These are phyloP conservation scores for Heterohyrax brucei DNA, from an alignment of 2,797 vertebrate species.

Conservation along the genomic window DNA sequence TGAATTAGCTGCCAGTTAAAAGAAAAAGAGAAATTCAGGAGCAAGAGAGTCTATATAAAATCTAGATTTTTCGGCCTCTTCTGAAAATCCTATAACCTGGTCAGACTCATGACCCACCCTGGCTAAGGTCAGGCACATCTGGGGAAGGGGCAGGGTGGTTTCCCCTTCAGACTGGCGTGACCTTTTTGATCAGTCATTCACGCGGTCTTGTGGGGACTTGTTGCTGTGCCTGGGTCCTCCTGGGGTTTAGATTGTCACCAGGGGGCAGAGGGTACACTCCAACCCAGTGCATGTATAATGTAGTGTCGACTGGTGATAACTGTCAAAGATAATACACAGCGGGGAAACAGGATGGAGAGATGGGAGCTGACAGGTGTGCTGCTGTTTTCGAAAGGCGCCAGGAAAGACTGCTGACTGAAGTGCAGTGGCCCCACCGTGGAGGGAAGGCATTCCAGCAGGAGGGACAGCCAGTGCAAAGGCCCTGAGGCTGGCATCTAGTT, in stretches of 20 bases:
- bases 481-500: background rate
- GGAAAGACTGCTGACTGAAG: background rate
- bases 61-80: conserved; percentile 34
- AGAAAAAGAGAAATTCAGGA: background rate
- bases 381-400: background rate
- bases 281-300: background rate
- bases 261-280: background rate
- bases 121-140: background rate
- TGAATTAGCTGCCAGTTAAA: background rate
- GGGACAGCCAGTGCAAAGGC: background rate
- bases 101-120: background rate
- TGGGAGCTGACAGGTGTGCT: background rate
- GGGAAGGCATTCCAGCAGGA: background rate
- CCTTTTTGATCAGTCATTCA: background rate
- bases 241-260: background rate
- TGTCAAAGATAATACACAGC: background rate
- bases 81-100: background rate
- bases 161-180: background rate
- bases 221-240: background rate
- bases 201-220: background rate
- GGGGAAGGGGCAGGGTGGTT: accelerated
- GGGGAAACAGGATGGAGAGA: background rate
- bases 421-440: accelerated
- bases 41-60: background rate
- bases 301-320: background rate